These are phyloP conservation scores for Paramisgurnus dabryanus DNA, from an alignment of 2,113 vertebrate genomes.

Conservation along the genomic window DNA sequence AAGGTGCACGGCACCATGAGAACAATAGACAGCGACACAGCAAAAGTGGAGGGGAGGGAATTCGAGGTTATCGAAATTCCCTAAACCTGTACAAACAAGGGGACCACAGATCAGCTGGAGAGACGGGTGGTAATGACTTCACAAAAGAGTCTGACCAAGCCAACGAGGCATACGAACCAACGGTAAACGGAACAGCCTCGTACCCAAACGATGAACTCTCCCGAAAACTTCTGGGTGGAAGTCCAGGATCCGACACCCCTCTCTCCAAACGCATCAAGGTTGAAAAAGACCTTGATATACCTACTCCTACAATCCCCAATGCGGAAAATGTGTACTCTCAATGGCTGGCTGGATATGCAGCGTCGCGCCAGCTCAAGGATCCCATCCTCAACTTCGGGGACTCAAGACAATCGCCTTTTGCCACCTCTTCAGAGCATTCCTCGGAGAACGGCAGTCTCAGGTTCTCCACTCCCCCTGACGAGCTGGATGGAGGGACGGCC, in stretches of 20 bases:
- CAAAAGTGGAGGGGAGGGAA: slow-evolving; percentile 77
- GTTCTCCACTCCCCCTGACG: slow-evolving; percentile 94
- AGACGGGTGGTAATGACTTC: slow-evolving; percentile 79
- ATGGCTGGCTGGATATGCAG: slow-evolving; percentile 95
- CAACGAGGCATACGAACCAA: slow-evolving; percentile 75
- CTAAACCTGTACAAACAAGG: slow-evolving; percentile 88
- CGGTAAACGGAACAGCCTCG: slow-evolving; percentile 87
- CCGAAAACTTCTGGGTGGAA: slow-evolving; percentile 90
- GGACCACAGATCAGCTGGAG: slow-evolving; percentile 66
- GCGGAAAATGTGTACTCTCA: slow-evolving; percentile 98
- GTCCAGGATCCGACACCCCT: slow-evolving; percentile 90
- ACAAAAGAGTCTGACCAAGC: slow-evolving; percentile 86
- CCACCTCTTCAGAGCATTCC: slow-evolving; percentile 95
- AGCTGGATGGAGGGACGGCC: slow-evolving; percentile 89
- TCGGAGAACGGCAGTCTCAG: slow-evolving; percentile 98
- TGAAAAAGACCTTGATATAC: slow-evolving; percentile 95
- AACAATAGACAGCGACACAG: slow-evolving; percentile 73
- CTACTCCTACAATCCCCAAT: slow-evolving; percentile 89
- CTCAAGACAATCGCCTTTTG: slow-evolving; percentile 98
- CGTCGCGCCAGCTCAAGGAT: slow-evolving; percentile 97
- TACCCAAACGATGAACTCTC: slow-evolving; percentile 86
- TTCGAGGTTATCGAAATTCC: slow-evolving; percentile 88
- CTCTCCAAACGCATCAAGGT: slow-evolving; percentile 98
- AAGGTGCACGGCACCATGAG: slow-evolving; percentile 93
- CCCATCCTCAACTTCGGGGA: slow-evolving; percentile 94